phyloP scores from a whole-genome alignment of 2,888 invertebrate species.

The Troides aeacus region DNA sequence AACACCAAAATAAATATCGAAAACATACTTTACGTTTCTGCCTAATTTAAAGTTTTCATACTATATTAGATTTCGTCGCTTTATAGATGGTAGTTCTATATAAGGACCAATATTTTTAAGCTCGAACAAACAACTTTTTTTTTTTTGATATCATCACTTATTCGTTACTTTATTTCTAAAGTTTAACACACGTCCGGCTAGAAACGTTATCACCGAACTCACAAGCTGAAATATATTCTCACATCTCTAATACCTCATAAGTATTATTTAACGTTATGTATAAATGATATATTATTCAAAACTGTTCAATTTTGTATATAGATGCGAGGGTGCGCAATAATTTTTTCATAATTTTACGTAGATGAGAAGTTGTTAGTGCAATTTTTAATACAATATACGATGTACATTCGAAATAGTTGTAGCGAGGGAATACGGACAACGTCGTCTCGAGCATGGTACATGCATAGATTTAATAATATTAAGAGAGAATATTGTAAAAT shows the following conservation, averaged over 20 bases:
- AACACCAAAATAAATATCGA: not conserved
- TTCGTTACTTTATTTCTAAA: not conserved
- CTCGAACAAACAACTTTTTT: slow-evolving; percentile 21
- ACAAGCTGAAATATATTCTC: slow-evolving; percentile 8
- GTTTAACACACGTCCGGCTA: not conserved
- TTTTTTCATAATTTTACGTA: slow-evolving; percentile 69
- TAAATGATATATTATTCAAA: slow-evolving; percentile 21
- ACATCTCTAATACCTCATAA: slow-evolving; percentile 14
- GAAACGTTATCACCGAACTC: not conserved
- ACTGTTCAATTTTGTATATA: slow-evolving; percentile 50
- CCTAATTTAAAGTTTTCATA: not conserved
- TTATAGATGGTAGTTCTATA: slow-evolving; percentile 19
- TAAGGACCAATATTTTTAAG: slow-evolving; percentile 29
- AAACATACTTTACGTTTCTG: not conserved
- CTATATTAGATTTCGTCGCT: not conserved
- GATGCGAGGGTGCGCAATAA: slow-evolving; percentile 67
- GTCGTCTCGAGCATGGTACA: slow-evolving; percentile 49
- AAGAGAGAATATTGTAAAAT: slow-evolving; percentile 61
- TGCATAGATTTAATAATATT: slow-evolving; percentile 62
- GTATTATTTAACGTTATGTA: slow-evolving; percentile 3
- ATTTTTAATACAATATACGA: slow-evolving; percentile 65
- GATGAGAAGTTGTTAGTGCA: slow-evolving; percentile 64
- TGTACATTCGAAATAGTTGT: slow-evolving; percentile 74
- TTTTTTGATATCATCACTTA: not conserved
- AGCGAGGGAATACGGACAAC: slow-evolving; percentile 57